These are phyloP conservation scores for Drosophila siamana DNA, from an alignment of 2,888 invertebrate species.

Conservation along the genomic window DNA sequence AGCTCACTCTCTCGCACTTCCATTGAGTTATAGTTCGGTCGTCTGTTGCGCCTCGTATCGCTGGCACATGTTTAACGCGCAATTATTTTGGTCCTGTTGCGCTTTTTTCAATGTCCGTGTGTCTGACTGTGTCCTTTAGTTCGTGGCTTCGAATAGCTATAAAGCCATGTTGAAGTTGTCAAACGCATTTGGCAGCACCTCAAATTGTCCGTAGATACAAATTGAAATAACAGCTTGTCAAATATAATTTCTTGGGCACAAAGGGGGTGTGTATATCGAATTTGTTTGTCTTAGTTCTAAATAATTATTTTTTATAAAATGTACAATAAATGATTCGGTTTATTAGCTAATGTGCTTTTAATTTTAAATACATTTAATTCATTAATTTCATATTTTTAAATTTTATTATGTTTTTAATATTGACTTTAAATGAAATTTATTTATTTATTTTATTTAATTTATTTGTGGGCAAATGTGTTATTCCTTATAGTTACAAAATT, in stretches of 20 bases:
- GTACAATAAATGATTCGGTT: too few relatives aligned
- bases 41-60: constrained; percentile 60
- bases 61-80: constrained; percentile 80
- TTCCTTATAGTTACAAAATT: background rate
- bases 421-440: background rate
- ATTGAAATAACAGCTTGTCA: constrained; percentile 7
- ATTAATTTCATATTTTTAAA: background rate
- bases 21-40: constrained; percentile 26
- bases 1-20: constrained; percentile 2
- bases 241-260: background rate
- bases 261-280: background rate
- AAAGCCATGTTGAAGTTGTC: constrained; percentile 55
- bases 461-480: background rate
- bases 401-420: background rate
- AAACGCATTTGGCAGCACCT: constrained; percentile 37
- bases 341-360: too few relatives aligned
- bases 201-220: constrained; percentile 34
- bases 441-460: background rate
- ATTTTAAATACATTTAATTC: background rate
- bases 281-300: too few relatives aligned
- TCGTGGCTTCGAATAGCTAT: constrained; percentile 31
- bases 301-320: too few relatives aligned
- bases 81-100: constrained; percentile 80
- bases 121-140: constrained; percentile 30
- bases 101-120: constrained; percentile 64